Base-by-base conservation (phyloP, 2,797 vertebrate genomes). In the Natrix natrix region DNA sequence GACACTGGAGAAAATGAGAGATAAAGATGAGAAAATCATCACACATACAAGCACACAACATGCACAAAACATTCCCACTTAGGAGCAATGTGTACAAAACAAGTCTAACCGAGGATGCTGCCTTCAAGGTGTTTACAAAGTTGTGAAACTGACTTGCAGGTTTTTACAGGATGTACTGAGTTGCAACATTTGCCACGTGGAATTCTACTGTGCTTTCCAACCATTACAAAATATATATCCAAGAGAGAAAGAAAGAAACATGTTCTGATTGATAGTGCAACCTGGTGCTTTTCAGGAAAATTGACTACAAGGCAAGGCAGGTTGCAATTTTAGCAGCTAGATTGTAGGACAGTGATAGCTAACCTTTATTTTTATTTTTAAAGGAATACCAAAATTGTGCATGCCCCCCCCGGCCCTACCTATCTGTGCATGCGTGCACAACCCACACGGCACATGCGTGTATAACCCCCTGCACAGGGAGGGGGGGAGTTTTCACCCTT, bases 1-100 rank as follows among this genome's bases (percentile, higher is more conserved):
- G 94, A 98, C 97, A 54, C 98, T 99, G 52, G 5, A 88, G 37
- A n/a, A 13, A 37, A 16, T 43, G 61, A 66, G 43, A 54, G 22
- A 37, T 0, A 88, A 8, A 57, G 63, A 66, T 22, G 48, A 89
- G 28, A 56, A 88, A 2, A 83, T 48, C 11, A 48, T 48, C 8
- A 22, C 1, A 22, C 8, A 48, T 78, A 43, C 8, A 10, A 37
- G 1, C 8, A 37, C 0, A 1, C 69, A 43, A 22, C 3, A 0
- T 20, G 32, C 69, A 78, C 56, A 74, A 37, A 48, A 20, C 24
- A 7, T 56, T 57, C 11, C 37, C 26, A 26, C 10, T 66, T 86
- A n/a, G 43, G n/a, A 12, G 2, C 66, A 12, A 17, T 28, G n/a
- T 6, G 16, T 28, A 28, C 8, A 48, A 28, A 28, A 74, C 22